Percentiles rank a stretch among this genome's conserved stretches.
Evolutionary conservation across 2,113 vertebrate species (phyloP).

Genomic region (Azemiops feae): DNA sequence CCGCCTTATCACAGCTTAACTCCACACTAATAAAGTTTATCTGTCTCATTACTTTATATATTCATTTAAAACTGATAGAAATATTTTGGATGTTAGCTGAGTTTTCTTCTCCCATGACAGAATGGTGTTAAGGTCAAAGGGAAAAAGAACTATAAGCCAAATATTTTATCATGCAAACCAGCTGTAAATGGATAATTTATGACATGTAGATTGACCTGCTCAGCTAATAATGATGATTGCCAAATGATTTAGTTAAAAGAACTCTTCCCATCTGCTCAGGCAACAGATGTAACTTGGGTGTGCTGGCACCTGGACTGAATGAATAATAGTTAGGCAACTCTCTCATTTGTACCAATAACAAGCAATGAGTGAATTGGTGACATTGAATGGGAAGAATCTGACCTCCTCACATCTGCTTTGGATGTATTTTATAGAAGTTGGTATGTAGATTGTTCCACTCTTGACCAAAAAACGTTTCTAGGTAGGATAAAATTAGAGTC

Average conservation of each 20-base stretch:
- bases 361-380: not conserved
- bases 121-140: conserved; percentile 5
- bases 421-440: not conserved
- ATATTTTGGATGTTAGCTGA: conserved; percentile 29
- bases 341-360: conserved; percentile 26
- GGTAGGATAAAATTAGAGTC: not conserved
- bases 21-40: not conserved
- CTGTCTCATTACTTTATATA: not conserved
- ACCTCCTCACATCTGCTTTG: not conserved
- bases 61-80: conserved; percentile 7
- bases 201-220: conserved; percentile 39
- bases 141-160: not conserved
- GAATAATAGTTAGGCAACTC: conserved; percentile 40
- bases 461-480: not conserved
- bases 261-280: conserved; percentile 59
- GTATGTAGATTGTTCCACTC: not conserved
- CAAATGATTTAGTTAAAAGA: conserved; percentile 46
- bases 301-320: conserved; percentile 53
- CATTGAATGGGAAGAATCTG: conserved; percentile 21
- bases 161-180: conserved; percentile 43
- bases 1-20: not conserved
- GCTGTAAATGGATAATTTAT: conserved; percentile 56
- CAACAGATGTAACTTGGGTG: conserved; percentile 44
- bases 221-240: conserved; percentile 43
- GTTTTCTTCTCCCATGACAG: conserved; percentile 33